Base-by-base conservation (phyloP, 2,797 vertebrate genomes). In the Cyclopterus lumpus region DNA sequence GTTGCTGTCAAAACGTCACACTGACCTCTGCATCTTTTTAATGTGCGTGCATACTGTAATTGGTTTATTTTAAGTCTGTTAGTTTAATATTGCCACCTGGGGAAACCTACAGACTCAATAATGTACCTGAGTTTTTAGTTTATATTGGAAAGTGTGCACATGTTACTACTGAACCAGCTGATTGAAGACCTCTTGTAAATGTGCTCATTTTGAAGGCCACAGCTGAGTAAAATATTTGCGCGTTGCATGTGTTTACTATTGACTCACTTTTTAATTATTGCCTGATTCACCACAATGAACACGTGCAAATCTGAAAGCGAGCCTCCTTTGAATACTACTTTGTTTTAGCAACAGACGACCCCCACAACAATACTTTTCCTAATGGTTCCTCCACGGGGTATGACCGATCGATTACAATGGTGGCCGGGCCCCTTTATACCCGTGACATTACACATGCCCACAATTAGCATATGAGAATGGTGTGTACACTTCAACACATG, bases 391-490 rank as follows among this genome's bases (percentile, higher is more conserved):
- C 54, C 34, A 46, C 60, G 42, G 69, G 53, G 48, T 55, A 30
- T 14, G 28, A 28, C 40, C 44, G 57, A 20, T 86, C 24, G 44
- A 77, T 75, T 78, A 24, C 49, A 70, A 67, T 69, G 55, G 60
- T 18, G 26, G 49, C 32, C 38, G 57, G 60, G 74, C 49, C 14
- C 32, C 28, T 77, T 79, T 44, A 66, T 62, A 72, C 18, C 36
- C 60, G 12, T 71, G 67, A 64, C 46, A 36, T 77, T 30, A 59
- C 30, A 46, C 70, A 71, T 49, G 1, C 40, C 75, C 67, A 54
- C 70, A 42, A 82, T 86, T 86, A 79, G 58, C 82, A 81, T 77
- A 46, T 67, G 71, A 78, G 44, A 71, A 22, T 75, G 66, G 6
- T 40, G 46, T 66, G 66, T 55, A 46, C 71, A 61, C 70, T 53